A percentile compares a stretch with the other conserved stretches of the same genome.
phyloP scores from a whole-genome alignment of 2,888 invertebrate species.

The Notodonta ziczac region DNA sequence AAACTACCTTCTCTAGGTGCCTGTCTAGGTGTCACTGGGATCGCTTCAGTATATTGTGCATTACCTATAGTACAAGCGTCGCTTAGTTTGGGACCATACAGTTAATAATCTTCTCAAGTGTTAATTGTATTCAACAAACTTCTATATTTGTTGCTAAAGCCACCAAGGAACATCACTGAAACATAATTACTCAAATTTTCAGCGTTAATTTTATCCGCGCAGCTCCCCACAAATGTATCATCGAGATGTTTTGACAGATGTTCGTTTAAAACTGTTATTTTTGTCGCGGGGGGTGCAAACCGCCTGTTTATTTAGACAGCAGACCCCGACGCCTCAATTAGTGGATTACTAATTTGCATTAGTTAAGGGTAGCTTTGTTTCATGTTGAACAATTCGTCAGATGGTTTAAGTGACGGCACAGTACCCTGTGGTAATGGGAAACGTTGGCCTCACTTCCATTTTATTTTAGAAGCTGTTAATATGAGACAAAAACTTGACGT shows the following conservation, averaged over 20 bases:
- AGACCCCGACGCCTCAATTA: conserved; percentile 42
- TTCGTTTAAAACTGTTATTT: conserved; percentile 60
- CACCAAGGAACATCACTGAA: neutral
- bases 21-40: no score
- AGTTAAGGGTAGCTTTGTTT: neutral
- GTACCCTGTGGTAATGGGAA: neutral
- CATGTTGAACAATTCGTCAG: neutral
- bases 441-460: neutral
- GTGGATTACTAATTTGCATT: conserved; percentile 24
- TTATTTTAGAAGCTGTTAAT: neutral
- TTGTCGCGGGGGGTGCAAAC: conserved; percentile 47
- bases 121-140: no score
- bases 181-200: neutral
- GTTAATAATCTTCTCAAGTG: no score
- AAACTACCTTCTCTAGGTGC: no score
- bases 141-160: no score
- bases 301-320: conserved; percentile 53
- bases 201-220: neutral
- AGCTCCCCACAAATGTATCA: conserved; percentile 7
- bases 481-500: no score
- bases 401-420: neutral
- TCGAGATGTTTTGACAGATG: conserved; percentile 68
- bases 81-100: no score
- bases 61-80: no score
- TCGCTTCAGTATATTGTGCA: no score